Evolutionary conservation across 37 sponge, comb jelly and placozoan genomes (phyloP).

Genomic region (Ephydatia muelleri): DNA sequence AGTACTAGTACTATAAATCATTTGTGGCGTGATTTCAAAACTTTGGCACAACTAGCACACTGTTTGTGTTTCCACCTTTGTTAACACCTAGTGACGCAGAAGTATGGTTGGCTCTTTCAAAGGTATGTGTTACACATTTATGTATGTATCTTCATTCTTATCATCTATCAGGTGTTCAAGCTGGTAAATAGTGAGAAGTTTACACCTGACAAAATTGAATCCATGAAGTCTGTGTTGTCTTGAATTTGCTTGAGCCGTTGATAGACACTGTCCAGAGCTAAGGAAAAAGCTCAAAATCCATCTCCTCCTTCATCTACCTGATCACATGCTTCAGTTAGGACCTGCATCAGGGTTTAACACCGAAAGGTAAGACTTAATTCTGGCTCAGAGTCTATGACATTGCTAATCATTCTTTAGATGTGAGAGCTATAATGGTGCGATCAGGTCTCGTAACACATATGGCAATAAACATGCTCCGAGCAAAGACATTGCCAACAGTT

Average conservation of each 20-base stretch:
- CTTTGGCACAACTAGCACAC: conserved; percentile 35
- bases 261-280: too few relatives aligned
- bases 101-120: conserved; percentile 3
- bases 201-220: too few relatives aligned
- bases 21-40: conserved; percentile 51
- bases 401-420: too few relatives aligned
- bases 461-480: conserved; percentile 52
- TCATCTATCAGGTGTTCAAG: too few relatives aligned
- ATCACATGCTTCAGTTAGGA: conserved; percentile 45
- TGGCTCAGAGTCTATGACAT: neutral
- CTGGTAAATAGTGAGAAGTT: too few relatives aligned
- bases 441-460: conserved; percentile 33
- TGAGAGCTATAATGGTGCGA: conserved; percentile 37
- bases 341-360: conserved; percentile 43
- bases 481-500: conserved; percentile 37
- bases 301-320: too few relatives aligned
- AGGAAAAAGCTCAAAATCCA: conserved; percentile 28
- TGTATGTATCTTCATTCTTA: too few relatives aligned
- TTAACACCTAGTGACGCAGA: neutral
- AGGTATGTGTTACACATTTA: too few relatives aligned
- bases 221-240: neutral
- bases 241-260: conserved; percentile 21
- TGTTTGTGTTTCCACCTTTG: conserved; percentile 27
- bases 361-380: conserved; percentile 35
- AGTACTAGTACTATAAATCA: conserved; percentile 12